Evolutionary conservation across 2,797 vertebrate genomes (phyloP), one percentile per base, ranked within the genome.

Genomic region (Myotis planiceps): DNA sequence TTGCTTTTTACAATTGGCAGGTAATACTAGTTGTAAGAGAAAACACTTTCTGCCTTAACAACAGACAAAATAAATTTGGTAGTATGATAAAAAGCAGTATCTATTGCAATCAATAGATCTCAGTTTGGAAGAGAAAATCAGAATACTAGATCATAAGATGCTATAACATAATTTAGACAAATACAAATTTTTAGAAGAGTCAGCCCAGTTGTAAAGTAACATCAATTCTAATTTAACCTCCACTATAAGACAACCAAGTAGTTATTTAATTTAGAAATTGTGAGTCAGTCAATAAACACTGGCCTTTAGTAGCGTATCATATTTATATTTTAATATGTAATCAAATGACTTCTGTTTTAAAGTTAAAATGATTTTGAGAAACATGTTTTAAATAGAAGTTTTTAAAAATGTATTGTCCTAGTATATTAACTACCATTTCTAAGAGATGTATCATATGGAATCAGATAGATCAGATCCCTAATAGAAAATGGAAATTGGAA

Each of bases 151-250:
- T 39, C 19, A 53, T 72, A 53, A 21, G 7, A 65, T 84, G 18
- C 23, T 90, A 9, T 60, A 78, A 78, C 34, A 81, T 42, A 90
- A 87, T 87, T 95, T 79, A 89, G 42, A 82, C 3, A 90, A 90
- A 89, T 45, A 86, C 65, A 86, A 76, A 49, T 58, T 55, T 45
- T 79, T 76, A 83, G 29, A 82, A 47, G 19, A n/a, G 58, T 79
- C 66, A 92, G 39, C 12, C 29, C 19, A 53, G 45, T 63, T 89
- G 13, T 86, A 75, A 71, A 45, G 45, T 45, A 45, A 45, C 2
- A 72, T 82, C 29, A 92, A 78, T 81, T 95, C 55, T 80, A 84
- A 71, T 84, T 91, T 82, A 91, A 49, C 39, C n/a, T n/a, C n/a
- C n/a, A n/a, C n/a, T n/a, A n/a, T n/a, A n/a, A n/a, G n/a, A n/a